phyloP scores from a whole-genome alignment of 2,113 vertebrate genomes.

The Hemiprocne comata region DNA sequence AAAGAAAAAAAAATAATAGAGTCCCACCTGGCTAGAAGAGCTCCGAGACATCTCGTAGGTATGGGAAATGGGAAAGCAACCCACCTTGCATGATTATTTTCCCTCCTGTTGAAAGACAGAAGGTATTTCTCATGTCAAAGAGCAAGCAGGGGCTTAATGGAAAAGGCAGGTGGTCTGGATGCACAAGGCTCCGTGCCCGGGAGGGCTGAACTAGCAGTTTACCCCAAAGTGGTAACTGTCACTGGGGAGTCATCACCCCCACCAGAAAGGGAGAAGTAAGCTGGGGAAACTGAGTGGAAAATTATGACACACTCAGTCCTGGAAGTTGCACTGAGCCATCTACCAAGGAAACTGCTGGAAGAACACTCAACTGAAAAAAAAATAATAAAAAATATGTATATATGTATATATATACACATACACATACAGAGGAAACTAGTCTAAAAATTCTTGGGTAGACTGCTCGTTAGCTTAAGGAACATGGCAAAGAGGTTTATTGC shows the following conservation, averaged over 20 bases:
- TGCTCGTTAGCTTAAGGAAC: neutral
- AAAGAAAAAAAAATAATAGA: neutral
- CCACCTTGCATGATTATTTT: conserved; percentile 33
- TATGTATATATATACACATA: accelerated
- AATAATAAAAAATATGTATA: neutral
- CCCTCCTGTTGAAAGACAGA: conserved; percentile 54
- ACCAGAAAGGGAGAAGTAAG: neutral
- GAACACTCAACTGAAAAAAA: neutral
- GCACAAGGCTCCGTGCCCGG: neutral
- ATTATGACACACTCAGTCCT: neutral
- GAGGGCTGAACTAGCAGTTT: neutral
- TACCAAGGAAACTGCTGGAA: neutral
- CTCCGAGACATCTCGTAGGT: neutral
- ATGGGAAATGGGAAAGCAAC: neutral
- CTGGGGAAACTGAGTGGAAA: neutral
- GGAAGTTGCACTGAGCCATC: neutral
- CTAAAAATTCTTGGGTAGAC: neutral
- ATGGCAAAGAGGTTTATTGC: neutral
- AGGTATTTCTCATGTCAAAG: neutral
- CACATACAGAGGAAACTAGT: neutral
- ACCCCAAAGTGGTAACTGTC: neutral
- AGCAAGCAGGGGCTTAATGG: conserved; percentile 42
- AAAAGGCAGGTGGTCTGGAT: neutral
- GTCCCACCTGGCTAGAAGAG: conserved; percentile 28
- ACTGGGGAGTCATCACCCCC: neutral